A percentile compares a stretch with the other conserved stretches of the same genome.
Conservation (phyloP, 1,140 invertebrate genomes). For the Dendroctonus ponderosae region DNA sequence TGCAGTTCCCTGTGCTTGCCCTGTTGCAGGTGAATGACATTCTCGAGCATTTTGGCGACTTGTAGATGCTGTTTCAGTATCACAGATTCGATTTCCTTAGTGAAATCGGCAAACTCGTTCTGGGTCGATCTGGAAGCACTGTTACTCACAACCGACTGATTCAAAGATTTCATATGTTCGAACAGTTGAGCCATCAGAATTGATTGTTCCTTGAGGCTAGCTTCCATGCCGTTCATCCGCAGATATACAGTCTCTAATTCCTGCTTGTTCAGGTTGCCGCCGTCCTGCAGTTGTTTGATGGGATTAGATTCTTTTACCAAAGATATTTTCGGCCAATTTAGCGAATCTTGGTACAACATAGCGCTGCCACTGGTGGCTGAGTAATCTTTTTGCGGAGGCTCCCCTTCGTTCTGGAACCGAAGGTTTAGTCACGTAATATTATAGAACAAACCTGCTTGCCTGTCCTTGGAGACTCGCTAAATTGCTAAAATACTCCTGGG, state of each 20-base stretch:
- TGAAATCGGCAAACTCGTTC: slow-evolving; percentile 45
- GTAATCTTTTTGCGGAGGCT: slow-evolving; percentile 35
- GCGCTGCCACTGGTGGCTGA: slow-evolving; percentile 18
- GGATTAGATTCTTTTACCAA: slow-evolving; percentile 41
- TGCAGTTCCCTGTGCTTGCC: slow-evolving; percentile 53
- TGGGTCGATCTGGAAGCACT: too few relatives aligned
- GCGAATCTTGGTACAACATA: slow-evolving; percentile 22
- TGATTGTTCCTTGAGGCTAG: slow-evolving; percentile 47
- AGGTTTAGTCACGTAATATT: background rate
- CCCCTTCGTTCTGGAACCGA: slow-evolving; percentile 11
- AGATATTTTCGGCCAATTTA: slow-evolving; percentile 53
- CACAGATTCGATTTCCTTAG: slow-evolving; percentile 44
- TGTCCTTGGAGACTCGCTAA: slow-evolving; percentile 40
- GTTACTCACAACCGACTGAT: background rate
- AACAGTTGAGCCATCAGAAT: slow-evolving; percentile 49
- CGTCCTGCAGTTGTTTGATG: slow-evolving; percentile 25
- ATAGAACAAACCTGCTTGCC: slow-evolving; percentile 10
- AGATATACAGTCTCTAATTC: slow-evolving; percentile 42
- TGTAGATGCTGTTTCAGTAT: slow-evolving; percentile 52
- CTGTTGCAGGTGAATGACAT: slow-evolving; percentile 43
- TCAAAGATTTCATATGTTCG: slow-evolving; percentile 40
- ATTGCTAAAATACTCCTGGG: slow-evolving; percentile 46
- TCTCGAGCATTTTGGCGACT: slow-evolving; percentile 49
- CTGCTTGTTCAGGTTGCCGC: slow-evolving; percentile 27
- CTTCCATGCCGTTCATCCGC: slow-evolving; percentile 43